Evolutionary conservation across 2,888 invertebrate species (phyloP), one percentile per base, ranked within the genome.

Genomic region (Xiphydria camelus): DNA sequence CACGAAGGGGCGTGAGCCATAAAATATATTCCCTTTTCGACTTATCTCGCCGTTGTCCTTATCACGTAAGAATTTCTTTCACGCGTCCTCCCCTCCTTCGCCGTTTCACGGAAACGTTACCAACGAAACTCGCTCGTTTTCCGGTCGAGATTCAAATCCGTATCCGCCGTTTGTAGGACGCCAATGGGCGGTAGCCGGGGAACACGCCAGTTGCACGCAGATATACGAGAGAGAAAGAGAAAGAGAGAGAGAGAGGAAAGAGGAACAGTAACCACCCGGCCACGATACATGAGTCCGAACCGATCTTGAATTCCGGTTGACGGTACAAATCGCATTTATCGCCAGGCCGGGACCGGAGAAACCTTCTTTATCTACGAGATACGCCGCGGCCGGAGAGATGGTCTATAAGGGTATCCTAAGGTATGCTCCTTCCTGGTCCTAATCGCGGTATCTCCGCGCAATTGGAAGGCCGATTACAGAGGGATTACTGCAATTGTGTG

Each of bases 401-500:
- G n/a, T n/a, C n/a, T n/a, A n/a, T n/a, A n/a, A n/a, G n/a, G n/a
- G n/a, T n/a, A n/a, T n/a, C n/a, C n/a, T n/a, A n/a, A n/a, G 29
- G 14, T 9, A 6, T 29, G 15, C 14, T 29, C 31, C 29, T 9
- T 29, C 2, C 38, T 18, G 9, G 4, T 14, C 12, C n/a, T 12
- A 5, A 15, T 10, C 7, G 29, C 47, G 41, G 41, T 50, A 53
- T 15, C 35, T 34, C 14, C 46, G 53, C 45, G 53, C 58, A 60
- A 59, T 60, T 57, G 61, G 53, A 50, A 43, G 49, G 41, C 36
- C 60, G 59, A 66, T 66, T 64, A 66, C 56, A 59, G 50, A 40
- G 59, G 55, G 59, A 66, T 64, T 65, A 57, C 58, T 61, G 57
- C 58, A 57, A 62, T 60, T 57, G n/a, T n/a, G n/a, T n/a, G 60